Percentiles rank a stretch among this genome's conserved stretches.
These are phyloP conservation scores for Neodontobutis hainanensis DNA, from an alignment of 2,113 vertebrate species.

Conservation along the genomic window DNA sequence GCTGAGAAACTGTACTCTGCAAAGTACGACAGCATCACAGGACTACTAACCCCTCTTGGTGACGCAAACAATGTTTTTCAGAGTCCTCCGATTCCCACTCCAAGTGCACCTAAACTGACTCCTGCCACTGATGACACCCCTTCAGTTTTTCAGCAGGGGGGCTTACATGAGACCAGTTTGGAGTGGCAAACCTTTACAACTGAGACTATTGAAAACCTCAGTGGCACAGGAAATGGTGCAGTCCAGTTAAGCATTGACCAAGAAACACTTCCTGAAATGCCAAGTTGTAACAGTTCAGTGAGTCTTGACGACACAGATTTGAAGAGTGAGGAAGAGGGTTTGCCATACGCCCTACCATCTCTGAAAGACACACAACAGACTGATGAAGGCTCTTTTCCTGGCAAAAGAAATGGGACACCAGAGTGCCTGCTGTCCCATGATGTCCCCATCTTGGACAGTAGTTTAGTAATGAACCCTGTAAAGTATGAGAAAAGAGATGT, in stretches of 20 bases:
- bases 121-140: constrained; percentile 5
- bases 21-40: not conserved
- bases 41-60: not conserved
- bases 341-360: constrained; percentile 29
- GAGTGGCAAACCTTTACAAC: constrained; percentile 61
- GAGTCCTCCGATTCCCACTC: not conserved
- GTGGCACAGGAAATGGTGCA: constrained; percentile 50
- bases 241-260: constrained; percentile 67
- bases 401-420: not conserved
- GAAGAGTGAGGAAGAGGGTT: constrained; percentile 26
- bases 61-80: not conserved
- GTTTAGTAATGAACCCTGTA: constrained; percentile 23
- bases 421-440: constrained; percentile 18
- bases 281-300: constrained; percentile 63
- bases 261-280: constrained; percentile 74
- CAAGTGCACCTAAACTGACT: not conserved
- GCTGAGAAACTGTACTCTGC: constrained; percentile 34
- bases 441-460: constrained; percentile 4
- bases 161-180: constrained; percentile 30
- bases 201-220: constrained; percentile 29
- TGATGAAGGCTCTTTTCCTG: constrained; percentile 13
- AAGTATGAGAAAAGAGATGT: constrained; percentile 25
- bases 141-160: constrained; percentile 34
- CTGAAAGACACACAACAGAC: not conserved
- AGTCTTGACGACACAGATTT: constrained; percentile 45